Evolutionary conservation across 2,113 vertebrate genomes (phyloP), one percentile per base, ranked within the genome.

Genomic region (Toxotes jaculatrix): DNA sequence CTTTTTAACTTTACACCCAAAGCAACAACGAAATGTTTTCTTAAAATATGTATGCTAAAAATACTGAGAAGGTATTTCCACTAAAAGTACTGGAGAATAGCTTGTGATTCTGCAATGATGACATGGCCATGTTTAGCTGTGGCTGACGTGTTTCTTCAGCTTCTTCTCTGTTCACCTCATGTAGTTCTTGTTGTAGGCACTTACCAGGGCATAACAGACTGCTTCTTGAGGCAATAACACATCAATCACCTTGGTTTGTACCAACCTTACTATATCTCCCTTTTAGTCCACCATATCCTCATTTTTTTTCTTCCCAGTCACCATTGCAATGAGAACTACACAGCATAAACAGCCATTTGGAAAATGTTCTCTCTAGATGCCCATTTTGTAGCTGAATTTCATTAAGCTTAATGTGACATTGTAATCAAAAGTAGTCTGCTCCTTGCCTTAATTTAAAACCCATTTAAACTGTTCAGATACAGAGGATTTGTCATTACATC

Each of bases 1-100:
- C 94, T 95, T 95, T 94, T 94, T 91, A 92, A 92, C 93, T 95
- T 94, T 92, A 94, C 95, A 95, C 92, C 92, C 94, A 95, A 95
- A 95, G 95, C 95, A 95, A 94, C 91, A 93, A 93, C 88, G 73
- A 94, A 95, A 94, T 91, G 90, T 91, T 88, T 91, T 81, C 88
- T 93, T 91, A 93, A 94, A 94, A 94, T 90, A 93, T 90, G 92
- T 92, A 95, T 95, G 93, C 93, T 94, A 91, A 95, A 95, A 95
- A 95, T 93, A 93, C 93, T 92, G 92, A 91, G 87, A 91, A 91
- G 91, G 89, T 90, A 93, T 92, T 94, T 93, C 80, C 93, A 94
- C 91, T 94, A 89, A 93, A 87, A 86, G 79, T 92, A 93, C 88
- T 81, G 85, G 83, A 93, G 88, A 91, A 86, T 88, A 93, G 90